Conservation (phyloP, 1,140 invertebrate species). For the Pteromalus puparum region DNA sequence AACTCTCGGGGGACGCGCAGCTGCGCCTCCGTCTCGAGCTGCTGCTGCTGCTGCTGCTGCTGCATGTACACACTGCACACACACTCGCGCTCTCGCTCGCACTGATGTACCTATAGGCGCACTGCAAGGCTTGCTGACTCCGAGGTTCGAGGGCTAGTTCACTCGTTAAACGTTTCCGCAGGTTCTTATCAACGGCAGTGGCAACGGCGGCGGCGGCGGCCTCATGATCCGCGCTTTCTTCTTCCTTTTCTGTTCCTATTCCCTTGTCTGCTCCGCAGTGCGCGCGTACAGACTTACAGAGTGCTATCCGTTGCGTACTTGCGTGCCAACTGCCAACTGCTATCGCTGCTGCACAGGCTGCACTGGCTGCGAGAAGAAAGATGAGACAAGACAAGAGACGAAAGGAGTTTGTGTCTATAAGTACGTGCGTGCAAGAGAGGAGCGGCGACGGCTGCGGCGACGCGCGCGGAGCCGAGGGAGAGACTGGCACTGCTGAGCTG, state of each 20-base stretch:
- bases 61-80: conserved; percentile 24
- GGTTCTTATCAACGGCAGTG: background rate
- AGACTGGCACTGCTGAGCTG: background rate
- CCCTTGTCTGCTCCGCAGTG: background rate
- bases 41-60: conserved; percentile 1
- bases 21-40: background rate
- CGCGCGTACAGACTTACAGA: too few species aligned
- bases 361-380: background rate
- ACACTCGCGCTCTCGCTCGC: background rate
- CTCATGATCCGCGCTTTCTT: conserved; percentile 20
- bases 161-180: background rate
- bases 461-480: conserved; percentile 14
- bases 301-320: background rate
- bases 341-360: too few species aligned
- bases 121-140: conserved; percentile 29
- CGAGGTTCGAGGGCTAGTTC: background rate
- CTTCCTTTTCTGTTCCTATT: conserved; percentile 21
- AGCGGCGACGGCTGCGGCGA: background rate
- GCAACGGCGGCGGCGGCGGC: background rate
- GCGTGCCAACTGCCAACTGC: too few species aligned
- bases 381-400: background rate
- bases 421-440: background rate
- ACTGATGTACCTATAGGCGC: background rate
- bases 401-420: background rate
- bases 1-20: background rate